phyloP scores from a whole-genome alignment of 2,113 vertebrate genomes.

The Geococcyx californianus region DNA sequence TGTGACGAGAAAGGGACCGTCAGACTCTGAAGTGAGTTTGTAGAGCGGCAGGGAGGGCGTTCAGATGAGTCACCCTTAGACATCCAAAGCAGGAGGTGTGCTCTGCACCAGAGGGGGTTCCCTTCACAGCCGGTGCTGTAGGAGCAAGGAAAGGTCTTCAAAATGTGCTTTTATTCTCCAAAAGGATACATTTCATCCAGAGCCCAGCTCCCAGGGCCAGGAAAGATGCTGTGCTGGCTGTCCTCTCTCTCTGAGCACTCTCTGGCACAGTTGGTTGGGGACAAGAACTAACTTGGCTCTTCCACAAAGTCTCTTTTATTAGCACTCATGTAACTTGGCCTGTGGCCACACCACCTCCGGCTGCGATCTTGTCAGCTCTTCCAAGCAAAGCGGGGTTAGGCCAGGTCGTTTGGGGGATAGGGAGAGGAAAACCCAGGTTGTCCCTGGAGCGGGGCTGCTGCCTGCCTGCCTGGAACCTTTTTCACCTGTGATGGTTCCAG shows the following conservation, averaged over 20 bases:
- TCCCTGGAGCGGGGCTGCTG: neutral
- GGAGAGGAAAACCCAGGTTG: neutral
- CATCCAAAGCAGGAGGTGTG: neutral
- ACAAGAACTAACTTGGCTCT: conserved; percentile 59
- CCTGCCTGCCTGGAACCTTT: neutral
- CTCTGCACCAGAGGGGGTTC: neutral
- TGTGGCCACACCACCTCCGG: conserved; percentile 46
- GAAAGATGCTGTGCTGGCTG: conserved; percentile 45
- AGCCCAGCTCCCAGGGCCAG: conserved; percentile 7
- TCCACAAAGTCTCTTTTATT: conserved; percentile 70
- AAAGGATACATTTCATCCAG: neutral
- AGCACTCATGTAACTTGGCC: conserved; percentile 61
- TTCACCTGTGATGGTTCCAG: neutral
- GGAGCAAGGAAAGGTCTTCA: neutral
- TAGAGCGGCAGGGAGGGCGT: neutral
- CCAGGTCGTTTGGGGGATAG: conserved; percentile 8
- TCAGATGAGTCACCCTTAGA: neutral
- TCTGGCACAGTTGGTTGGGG: conserved; percentile 37
- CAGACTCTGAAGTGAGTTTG: neutral
- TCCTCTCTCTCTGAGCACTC: conserved; percentile 2
- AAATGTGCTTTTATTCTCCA: neutral
- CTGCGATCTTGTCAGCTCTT: conserved; percentile 60
- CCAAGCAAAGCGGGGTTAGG: conserved; percentile 31
- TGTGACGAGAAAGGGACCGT: neutral
- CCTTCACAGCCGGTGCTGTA: neutral